These are phyloP conservation scores for Marmota monax DNA, from an alignment of 2,113 vertebrate species.

Conservation along the genomic window DNA sequence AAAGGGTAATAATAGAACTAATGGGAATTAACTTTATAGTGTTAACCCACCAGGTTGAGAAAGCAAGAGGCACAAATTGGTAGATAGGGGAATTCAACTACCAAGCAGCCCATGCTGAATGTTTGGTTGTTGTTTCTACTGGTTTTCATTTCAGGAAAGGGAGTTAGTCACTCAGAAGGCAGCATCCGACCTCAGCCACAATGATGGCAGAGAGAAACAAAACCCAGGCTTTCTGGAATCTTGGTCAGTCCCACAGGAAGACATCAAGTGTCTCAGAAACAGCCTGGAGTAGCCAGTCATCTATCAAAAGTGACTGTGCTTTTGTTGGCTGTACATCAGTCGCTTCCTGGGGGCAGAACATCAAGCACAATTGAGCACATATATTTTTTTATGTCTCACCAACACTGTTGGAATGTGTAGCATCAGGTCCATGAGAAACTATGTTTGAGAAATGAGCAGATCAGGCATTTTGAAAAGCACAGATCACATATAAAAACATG, in stretches of 20 bases:
- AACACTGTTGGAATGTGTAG: slow-evolving; percentile 36
- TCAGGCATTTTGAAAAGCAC: slow-evolving; percentile 10
- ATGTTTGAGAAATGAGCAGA: not conserved
- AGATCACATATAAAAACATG: not conserved
- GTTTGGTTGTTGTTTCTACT: not conserved
- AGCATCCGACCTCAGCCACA: slow-evolving; percentile 65
- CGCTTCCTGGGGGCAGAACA: slow-evolving; percentile 4
- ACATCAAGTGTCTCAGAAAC: slow-evolving; percentile 43
- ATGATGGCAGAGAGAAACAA: slow-evolving; percentile 45
- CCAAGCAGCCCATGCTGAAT: not conserved
- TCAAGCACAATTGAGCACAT: not conserved
- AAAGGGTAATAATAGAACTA: slow-evolving; percentile 79
- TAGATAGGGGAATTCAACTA: not conserved
- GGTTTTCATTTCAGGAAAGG: slow-evolving; percentile 68
- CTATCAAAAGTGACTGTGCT: slow-evolving; percentile 51
- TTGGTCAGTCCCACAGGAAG: slow-evolving; percentile 56
- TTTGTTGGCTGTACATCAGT: not conserved
- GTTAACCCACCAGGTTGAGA: slow-evolving; percentile 61
- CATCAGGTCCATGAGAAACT: not conserved
- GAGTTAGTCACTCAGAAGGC: slow-evolving; percentile 62
- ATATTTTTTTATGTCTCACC: slow-evolving; percentile 31
- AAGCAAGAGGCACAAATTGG: slow-evolving; percentile 64
- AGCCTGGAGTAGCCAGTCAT: slow-evolving; percentile 33
- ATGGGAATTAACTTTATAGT: slow-evolving; percentile 78
- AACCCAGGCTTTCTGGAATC: slow-evolving; percentile 25